Conservation (phyloP, 1,140 invertebrate species). For the Onthophagus taurus region DNA sequence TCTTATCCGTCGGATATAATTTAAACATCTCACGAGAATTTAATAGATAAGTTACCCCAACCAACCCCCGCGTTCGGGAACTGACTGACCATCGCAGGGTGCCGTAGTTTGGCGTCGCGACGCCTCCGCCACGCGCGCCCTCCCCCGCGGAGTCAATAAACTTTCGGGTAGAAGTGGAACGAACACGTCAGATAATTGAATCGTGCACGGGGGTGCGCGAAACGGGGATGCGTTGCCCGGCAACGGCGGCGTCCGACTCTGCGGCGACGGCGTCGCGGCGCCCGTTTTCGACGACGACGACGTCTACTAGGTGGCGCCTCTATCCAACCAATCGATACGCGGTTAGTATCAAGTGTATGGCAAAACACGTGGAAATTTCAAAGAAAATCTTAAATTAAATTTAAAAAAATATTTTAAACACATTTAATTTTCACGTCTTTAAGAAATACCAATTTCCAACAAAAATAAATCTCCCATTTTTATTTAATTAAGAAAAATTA, state of each 20-base stretch:
- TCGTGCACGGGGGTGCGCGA: conserved; percentile 23
- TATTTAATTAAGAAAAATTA: too few relatives aligned
- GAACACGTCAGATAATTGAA: conserved; percentile 35
- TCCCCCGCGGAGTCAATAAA: conserved; percentile 34
- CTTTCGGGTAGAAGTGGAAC: conserved; percentile 28
- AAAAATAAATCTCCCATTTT: too few relatives aligned
- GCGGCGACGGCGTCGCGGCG: conserved; percentile 23
- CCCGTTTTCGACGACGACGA: conserved; percentile 16
- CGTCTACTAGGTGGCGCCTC: conserved; percentile 16
- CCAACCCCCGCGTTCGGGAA: not conserved
- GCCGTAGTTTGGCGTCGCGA: not conserved
- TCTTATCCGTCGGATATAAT: not conserved
- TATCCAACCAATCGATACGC: conserved; percentile 24
- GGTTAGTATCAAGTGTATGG: too few relatives aligned
- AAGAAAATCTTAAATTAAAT: too few relatives aligned
- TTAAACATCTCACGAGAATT: not conserved
- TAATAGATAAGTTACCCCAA: not conserved
- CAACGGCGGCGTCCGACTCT: conserved; percentile 29
- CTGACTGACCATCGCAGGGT: too few relatives aligned
- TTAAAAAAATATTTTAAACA: too few relatives aligned
- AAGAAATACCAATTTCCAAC: too few relatives aligned
- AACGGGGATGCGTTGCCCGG: conserved; percentile 33
- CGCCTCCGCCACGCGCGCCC: conserved; percentile 6
- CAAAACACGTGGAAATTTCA: too few relatives aligned
- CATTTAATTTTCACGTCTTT: too few relatives aligned